phyloP scores from a whole-genome alignment of 1,140 invertebrate genomes.

The Brachionus calyciflorus region DNA sequence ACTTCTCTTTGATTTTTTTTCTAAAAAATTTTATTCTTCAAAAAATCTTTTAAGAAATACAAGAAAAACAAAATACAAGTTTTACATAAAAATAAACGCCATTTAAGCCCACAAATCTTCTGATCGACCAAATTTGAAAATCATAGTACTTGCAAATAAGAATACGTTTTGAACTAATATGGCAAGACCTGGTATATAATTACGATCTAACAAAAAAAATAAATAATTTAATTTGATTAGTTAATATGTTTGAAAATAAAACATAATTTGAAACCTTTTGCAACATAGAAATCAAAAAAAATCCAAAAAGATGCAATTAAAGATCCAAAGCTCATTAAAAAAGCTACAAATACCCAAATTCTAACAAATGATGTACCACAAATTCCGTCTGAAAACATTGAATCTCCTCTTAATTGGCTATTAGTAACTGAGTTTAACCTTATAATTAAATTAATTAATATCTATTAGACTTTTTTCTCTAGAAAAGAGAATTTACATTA shows the following conservation, averaged over 20 bases:
- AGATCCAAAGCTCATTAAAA: slow-evolving; percentile 42
- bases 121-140: slow-evolving; percentile 42
- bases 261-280: too few species aligned
- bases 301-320: slow-evolving; percentile 45
- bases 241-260: neutral
- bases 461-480: neutral
- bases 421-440: slow-evolving; percentile 45
- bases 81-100: too few species aligned
- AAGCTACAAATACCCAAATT: slow-evolving; percentile 38
- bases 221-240: neutral
- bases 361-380: slow-evolving; percentile 12
- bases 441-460: neutral
- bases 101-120: slow-evolving; percentile 44
- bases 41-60: too few species aligned
- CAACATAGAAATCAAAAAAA: slow-evolving; percentile 45
- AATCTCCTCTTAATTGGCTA: slow-evolving; percentile 43
- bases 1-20: too few species aligned
- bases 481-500: slow-evolving; percentile 69
- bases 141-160: slow-evolving; percentile 39
- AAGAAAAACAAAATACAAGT: too few species aligned
- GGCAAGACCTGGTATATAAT: slow-evolving; percentile 17
- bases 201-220: neutral
- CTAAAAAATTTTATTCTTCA: too few species aligned
- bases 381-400: slow-evolving; percentile 39
- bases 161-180: slow-evolving; percentile 42